Evolutionary conservation across 1,140 invertebrate genomes (phyloP).

Genomic region (Lepidostoma basale): DNA sequence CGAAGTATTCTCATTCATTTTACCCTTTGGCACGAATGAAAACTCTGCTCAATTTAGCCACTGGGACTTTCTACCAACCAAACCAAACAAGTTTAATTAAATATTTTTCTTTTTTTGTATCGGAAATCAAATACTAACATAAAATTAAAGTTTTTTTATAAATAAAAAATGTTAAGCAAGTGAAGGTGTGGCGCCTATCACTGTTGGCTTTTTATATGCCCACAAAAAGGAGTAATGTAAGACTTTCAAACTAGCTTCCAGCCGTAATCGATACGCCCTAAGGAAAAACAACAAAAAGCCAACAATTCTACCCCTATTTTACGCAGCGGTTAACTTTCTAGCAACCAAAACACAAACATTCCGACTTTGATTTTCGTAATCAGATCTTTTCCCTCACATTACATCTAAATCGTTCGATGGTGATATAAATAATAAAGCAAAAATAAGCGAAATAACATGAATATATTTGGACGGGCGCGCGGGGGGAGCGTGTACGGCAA

Average conservation of each 20-base stretch:
- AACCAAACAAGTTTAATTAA: no score
- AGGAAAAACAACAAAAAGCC: slow-evolving; percentile 13
- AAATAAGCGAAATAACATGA: slow-evolving; percentile 12
- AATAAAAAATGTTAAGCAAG: no score
- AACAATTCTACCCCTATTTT: slow-evolving; percentile 11
- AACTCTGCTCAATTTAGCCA: no score
- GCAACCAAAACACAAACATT: slow-evolving; percentile 28
- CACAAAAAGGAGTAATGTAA: no score
- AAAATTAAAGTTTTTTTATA: no score
- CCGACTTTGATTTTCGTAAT: slow-evolving; percentile 22
- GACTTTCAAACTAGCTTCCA: neutral
- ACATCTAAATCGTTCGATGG: slow-evolving; percentile 11
- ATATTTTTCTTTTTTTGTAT: no score
- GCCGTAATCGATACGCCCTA: slow-evolving; percentile 13
- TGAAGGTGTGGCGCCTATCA: no score
- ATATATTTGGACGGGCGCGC: slow-evolving; percentile 1
- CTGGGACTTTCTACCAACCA: no score
- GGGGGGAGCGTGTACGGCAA: slow-evolving; percentile 2
- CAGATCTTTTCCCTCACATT: slow-evolving; percentile 26
- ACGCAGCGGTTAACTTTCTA: slow-evolving; percentile 27
- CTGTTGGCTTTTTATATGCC: no score
- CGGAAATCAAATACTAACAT: no score
- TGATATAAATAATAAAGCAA: slow-evolving; percentile 23
- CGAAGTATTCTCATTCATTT: neutral
- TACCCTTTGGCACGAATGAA: neutral